Evolutionary conservation across 2,797 vertebrate genomes (phyloP).

Genomic region (Galagoides demidoff): DNA sequence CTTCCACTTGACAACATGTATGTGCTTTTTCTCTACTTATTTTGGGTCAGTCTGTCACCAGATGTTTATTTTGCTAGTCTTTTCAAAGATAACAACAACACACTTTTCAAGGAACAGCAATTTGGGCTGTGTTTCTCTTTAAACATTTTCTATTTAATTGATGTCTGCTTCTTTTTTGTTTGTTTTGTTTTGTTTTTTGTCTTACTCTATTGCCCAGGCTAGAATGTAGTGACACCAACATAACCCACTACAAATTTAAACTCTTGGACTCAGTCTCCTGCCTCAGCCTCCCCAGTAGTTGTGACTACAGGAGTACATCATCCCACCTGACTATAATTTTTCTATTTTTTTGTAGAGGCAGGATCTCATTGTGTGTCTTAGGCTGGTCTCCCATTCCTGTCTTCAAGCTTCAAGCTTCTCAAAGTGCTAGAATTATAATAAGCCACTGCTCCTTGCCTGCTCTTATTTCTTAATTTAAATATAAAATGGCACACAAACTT

Average conservation of each 20-base stretch:
- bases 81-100: background rate
- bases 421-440: background rate
- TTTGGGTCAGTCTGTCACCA: background rate
- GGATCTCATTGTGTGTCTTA: background rate
- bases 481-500: too few species aligned
- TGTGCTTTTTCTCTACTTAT: background rate
- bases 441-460: background rate
- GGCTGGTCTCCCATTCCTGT: background rate
- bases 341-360: background rate
- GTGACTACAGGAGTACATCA: background rate
- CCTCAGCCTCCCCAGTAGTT: background rate
- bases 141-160: background rate
- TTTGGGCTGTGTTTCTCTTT: background rate
- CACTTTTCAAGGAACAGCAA: background rate
- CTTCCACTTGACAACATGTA: background rate
- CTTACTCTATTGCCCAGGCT: background rate
- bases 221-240: background rate
- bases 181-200: background rate
- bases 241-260: background rate
- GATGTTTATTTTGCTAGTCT: background rate
- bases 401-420: background rate
- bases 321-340: background rate
- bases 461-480: conserved; percentile 8
- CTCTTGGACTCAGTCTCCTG: background rate
- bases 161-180: background rate